Conservation (phyloP, 2,113 vertebrate species). For the Elephantulus edwardii region DNA sequence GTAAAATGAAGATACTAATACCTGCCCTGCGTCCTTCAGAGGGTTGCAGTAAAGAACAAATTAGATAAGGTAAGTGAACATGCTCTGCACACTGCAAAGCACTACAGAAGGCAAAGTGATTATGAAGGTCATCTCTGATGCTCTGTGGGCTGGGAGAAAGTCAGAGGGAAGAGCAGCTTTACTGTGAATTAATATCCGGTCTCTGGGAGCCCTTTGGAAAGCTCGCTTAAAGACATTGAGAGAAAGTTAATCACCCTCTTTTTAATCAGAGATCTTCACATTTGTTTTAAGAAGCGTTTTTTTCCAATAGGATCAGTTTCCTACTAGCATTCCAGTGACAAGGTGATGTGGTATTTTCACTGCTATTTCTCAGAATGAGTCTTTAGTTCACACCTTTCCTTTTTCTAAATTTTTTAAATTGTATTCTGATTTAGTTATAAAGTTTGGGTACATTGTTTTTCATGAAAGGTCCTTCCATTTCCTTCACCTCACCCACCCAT, state of each 20-base stretch:
- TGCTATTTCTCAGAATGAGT: background rate
- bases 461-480: too few relatives aligned
- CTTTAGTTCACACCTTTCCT: background rate
- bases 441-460: too few relatives aligned
- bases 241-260: conserved; percentile 10
- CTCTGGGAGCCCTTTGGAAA: background rate
- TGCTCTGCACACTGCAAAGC: conserved; percentile 32
- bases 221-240: background rate
- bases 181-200: conserved; percentile 29
- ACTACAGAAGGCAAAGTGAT: background rate
- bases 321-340: background rate
- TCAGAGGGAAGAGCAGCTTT: background rate
- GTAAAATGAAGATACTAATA: conserved; percentile 46
- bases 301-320: background rate
- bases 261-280: conserved; percentile 7
- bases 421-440: too few relatives aligned
- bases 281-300: conserved; percentile 11
- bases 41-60: conserved; percentile 21
- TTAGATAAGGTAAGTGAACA: conserved; percentile 30
- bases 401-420: too few relatives aligned
- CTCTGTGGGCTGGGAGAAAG: background rate
- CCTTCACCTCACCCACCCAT: too few relatives aligned
- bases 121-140: conserved; percentile 34
- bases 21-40: background rate
- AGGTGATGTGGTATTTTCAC: background rate